Percentiles rank a stretch among this genome's conserved stretches.
Conservation (phyloP, 2,888 invertebrate genomes). For the Pandemis heparana region DNA sequence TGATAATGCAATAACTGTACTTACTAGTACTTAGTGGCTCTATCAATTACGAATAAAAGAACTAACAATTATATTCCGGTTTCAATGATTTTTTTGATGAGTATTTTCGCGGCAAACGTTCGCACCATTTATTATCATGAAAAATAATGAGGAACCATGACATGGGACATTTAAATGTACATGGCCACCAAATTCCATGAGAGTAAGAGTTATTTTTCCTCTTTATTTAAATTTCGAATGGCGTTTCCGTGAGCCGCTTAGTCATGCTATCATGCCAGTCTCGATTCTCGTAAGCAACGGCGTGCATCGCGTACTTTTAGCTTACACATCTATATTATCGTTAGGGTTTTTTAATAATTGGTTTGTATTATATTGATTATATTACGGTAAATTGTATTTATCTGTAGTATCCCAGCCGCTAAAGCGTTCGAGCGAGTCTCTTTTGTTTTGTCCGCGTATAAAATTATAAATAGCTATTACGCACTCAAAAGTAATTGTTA, state of each 20-base stretch:
- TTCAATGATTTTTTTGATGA: neutral
- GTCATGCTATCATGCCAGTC: slow-evolving; percentile 34
- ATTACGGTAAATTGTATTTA: neutral
- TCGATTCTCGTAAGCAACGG: neutral
- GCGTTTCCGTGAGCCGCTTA: slow-evolving; percentile 28
- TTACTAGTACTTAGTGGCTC: neutral
- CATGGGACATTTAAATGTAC: neutral
- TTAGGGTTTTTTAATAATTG: slow-evolving; percentile 26
- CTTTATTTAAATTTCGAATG: slow-evolving; percentile 29
- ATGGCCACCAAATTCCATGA: neutral
- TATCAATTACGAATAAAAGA: neutral
- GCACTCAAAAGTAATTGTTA: slow-evolving; percentile 17
- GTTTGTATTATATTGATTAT: neutral
- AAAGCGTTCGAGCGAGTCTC: slow-evolving; percentile 1
- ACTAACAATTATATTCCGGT: neutral
- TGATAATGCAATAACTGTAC: neutral
- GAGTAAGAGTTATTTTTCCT: slow-evolving; percentile 11
- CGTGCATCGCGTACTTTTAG: slow-evolving; percentile 12
- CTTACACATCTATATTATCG: slow-evolving; percentile 17
- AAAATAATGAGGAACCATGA: neutral
- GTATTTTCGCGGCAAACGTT: neutral
- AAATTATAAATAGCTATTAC: slow-evolving; percentile 20
- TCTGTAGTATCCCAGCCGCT: slow-evolving; percentile 17
- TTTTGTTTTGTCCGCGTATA: slow-evolving; percentile 17
- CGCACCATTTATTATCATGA: neutral